Base-by-base conservation (phyloP, 1,140 invertebrate genomes). In the Bombus balteatus region DNA sequence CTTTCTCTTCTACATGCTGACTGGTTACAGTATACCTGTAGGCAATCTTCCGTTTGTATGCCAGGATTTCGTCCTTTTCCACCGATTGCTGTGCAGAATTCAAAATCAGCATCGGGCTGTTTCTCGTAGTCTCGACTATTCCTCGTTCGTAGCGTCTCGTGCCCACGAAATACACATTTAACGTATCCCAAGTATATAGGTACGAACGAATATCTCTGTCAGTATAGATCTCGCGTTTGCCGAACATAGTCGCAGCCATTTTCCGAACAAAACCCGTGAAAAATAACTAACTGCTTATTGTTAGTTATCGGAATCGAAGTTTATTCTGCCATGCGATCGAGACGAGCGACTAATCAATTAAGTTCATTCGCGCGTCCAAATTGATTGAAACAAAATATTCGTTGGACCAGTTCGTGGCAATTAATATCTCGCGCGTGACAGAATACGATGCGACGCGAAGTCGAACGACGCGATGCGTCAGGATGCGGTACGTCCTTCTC, bases 81-180 rank as follows among this genome's bases (percentile, higher is more conserved):
- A 74, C 73, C 83, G 84, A 87, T 84, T 78, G 91, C 89, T 90
- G 86, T 83, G 79, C 85, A 88, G 90, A 91, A 91, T 91, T 81
- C 83, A 28, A 81, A 91, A 91, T 91, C 85, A 86, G 86, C 28
- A 32, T 13, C 18, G 72, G 78, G 32, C 53, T 83, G 37, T 57
- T 47, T 37, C 43, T n/a, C 77, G 66, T 73, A 81, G 47, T 13
- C 59, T 74, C 39, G 32, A n/a, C 73, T 70, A 13, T 39, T 74
- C 39, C 76, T 28, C 62, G 65, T 43, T 66, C 65, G 79, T 39
- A 37, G 37, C 22, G 34, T 32, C 34, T 15, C 62, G 41, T 18
- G 41, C 75, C 47, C 53, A n/a, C 77, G 62, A 76, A 81, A 85
- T 32, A 32, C 41, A 89, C 89, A 85, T 89, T 90, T 90, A 89